Evolutionary conservation across 2,888 invertebrate species (phyloP), one percentile per base, ranked within the genome.

Genomic region (Acleris sparsana): DNA sequence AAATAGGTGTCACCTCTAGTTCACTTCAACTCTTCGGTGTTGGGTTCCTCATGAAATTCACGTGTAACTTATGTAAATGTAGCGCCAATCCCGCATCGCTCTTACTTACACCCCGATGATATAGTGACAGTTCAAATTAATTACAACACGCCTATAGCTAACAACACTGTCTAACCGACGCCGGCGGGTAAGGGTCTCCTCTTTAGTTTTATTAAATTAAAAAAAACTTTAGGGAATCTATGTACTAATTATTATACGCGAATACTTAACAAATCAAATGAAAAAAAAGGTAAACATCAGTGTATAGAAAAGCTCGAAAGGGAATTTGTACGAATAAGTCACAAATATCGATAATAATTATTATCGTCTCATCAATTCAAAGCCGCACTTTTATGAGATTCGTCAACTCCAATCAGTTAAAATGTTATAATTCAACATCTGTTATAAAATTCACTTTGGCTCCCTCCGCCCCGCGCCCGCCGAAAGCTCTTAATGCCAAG

Each of bases 361-460:
- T 69, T 66, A 62, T 51, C 53, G 64, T 55, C 69, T 63, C 53
- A 69, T 71, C 67, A 70, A 70, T 68, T 53, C 68, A 67, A 69
- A 67, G 58, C 53, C 51, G 33, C 67, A 68, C 65, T 70, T 56
- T 68, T 53, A 61, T 18, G 53, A 43, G 68, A 56, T 65, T 67
- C 64, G 67, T 66, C 69, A 61, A 65, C 70, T 70, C 67, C 70
- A 71, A 69, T 71, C 70, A 63, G 68, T 62, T 53, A 60, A 70
- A 69, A 72, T 71, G 64, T 64, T 67, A 65, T 66, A 68, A 66
- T 71, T 63, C 70, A 80, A 80, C 81, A 79, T 82, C 80, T 88
- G 85, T 88, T 90, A 89, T 89, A 91, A 92, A 90, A 92, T 92
- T 92, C 92, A 92, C 92, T 92, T 92, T 90, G 85, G 80, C 72